Evolutionary conservation across 2,113 vertebrate species (phyloP).

Genomic region (Phylloscopus trochiloides): DNA sequence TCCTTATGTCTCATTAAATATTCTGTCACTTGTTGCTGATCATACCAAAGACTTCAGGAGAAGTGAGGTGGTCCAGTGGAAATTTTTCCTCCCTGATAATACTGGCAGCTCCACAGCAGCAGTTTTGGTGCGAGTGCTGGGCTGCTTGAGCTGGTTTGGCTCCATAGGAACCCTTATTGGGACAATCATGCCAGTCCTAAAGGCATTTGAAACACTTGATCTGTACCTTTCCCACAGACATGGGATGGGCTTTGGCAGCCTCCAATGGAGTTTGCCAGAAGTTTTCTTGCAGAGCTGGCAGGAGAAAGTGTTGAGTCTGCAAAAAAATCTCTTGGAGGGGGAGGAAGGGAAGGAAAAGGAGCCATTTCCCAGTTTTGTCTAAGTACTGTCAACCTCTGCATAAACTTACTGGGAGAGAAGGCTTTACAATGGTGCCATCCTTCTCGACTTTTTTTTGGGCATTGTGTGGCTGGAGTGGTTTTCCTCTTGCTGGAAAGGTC

Average conservation of each 20-base stretch:
- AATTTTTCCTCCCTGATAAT: not conserved
- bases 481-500: not conserved
- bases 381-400: not conserved
- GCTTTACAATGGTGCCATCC: not conserved
- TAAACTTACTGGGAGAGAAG: not conserved
- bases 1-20: not conserved
- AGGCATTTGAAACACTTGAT: not conserved
- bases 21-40: not conserved
- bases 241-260: not conserved
- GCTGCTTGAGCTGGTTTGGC: not conserved
- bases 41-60: not conserved
- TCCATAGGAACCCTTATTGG: not conserved
- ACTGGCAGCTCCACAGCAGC: not conserved
- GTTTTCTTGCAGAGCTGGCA: not conserved
- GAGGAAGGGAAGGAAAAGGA: not conserved
- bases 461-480: not conserved
- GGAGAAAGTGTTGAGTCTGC: not conserved
- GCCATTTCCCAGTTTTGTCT: not conserved
- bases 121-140: not conserved
- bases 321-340: not conserved
- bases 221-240: not conserved
- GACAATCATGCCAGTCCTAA: not conserved
- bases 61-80: not conserved
- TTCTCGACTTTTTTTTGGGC: not conserved
- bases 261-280: not conserved